These are phyloP conservation scores for Anarsia innoxiella DNA, from an alignment of 2,888 invertebrate genomes.

Conservation along the genomic window DNA sequence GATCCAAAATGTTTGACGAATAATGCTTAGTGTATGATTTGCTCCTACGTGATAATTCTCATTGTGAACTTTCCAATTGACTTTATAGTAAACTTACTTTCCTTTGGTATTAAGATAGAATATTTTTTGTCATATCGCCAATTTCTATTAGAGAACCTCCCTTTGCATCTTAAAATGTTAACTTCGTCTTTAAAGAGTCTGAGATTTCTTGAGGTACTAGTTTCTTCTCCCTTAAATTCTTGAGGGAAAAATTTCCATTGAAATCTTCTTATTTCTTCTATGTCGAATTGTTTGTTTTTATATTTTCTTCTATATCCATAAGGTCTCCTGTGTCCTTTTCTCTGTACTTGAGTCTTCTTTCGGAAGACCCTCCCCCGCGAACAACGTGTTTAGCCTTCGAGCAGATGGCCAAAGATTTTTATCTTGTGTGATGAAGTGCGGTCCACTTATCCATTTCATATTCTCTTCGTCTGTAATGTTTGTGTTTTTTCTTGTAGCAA, in stretches of 20 bases:
- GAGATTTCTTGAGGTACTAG: not conserved
- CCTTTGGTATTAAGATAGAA: conserved; percentile 14
- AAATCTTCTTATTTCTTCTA: not conserved
- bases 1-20: conserved; percentile 11
- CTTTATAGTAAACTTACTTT: conserved; percentile 4
- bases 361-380: not conserved
- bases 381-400: not conserved
- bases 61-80: conserved; percentile 9
- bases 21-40: conserved; percentile 5
- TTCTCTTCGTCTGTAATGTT: not conserved
- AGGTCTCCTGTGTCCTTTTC: not conserved
- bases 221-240: not conserved
- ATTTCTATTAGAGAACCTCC: not conserved
- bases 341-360: not conserved
- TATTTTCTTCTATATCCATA: too few relatives aligned
- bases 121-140: conserved; percentile 10
- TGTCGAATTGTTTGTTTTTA: not conserved
- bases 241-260: not conserved
- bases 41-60: conserved; percentile 14
- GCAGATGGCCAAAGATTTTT: not conserved
- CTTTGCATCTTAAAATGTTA: conserved; percentile 2
- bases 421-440: not conserved
- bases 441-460: not conserved
- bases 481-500: conserved; percentile 6
- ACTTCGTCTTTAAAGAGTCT: conserved; percentile 2